Base-by-base conservation (phyloP, 2,797 vertebrate genomes). In the Aulostomus chinensis region DNA sequence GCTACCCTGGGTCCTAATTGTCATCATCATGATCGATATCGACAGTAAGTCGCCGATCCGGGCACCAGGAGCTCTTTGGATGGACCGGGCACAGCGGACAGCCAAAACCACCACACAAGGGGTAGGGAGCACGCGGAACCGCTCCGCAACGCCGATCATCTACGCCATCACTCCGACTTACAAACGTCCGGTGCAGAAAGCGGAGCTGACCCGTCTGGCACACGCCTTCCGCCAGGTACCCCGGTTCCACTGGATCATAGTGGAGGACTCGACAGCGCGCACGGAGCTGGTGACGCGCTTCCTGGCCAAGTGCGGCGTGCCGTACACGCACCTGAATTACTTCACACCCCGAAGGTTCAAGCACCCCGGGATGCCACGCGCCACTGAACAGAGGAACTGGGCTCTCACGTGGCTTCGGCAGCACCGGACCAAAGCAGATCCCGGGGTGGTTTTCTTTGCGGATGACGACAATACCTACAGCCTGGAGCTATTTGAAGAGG, bases 391-490 rank as follows among this genome's bases (percentile, higher is more conserved):
- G 90, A 92, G 96, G 80, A 99, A 99, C 70, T 89, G 83, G 10
- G 97, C 94, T 16, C 91, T 99, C 16, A 86, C 90, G 28, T 99
- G 96, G 97, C 86, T 98, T 59, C 84, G 96, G 24, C 92, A 92
- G 84, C 87, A 92, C 32, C 92, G 94, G 65, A 81, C 68, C 58
- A 50, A 10, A 14, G 76, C 87, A 11, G 92, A 94, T 67, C 29
- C 89, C 2, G 97, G 95, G 0, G 95, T 98, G 68, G 94, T 99
- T 30, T 99, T 95, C 86, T 99, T 99, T 86, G 97, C 97, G 7
- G 97, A 99, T 79, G 97, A 99, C 66, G 97, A 99, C 89, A 99
- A 99, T 91, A 98, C 96, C 22, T 99, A 99, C 90, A 99, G 97
- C 51, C 91, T 99, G 84, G 95, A 99, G 90, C 93, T 99, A 52